Percentiles rank a stretch among this genome's conserved stretches.
Evolutionary conservation across 2,888 invertebrate genomes (phyloP).

Genomic region (Cheilosia pagana): DNA sequence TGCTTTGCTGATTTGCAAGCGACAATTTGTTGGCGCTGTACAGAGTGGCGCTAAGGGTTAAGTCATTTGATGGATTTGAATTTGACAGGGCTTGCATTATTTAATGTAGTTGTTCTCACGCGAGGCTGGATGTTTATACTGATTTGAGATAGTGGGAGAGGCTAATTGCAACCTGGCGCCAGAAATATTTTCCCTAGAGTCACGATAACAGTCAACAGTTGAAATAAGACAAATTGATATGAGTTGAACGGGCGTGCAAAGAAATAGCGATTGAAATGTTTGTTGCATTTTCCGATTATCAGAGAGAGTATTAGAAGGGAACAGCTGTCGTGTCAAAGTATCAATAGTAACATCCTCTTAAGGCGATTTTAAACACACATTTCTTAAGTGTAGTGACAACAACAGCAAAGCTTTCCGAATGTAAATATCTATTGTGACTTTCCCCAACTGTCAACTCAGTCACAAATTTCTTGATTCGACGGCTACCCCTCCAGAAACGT

Average conservation of each 20-base stretch:
- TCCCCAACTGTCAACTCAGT: too few relatives aligned
- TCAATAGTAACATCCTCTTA: too few relatives aligned
- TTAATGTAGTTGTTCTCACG: not conserved
- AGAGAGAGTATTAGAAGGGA: too few relatives aligned
- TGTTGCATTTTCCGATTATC: too few relatives aligned
- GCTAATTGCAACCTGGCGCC: slow-evolving; percentile 16
- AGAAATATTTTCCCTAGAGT: not conserved
- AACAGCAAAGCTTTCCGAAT: too few relatives aligned
- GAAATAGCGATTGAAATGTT: too few relatives aligned
- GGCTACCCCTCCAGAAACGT: too few relatives aligned
- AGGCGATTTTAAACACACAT: too few relatives aligned
- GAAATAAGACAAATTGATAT: not conserved
- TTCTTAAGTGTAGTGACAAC: too few relatives aligned
- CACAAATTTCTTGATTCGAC: too few relatives aligned
- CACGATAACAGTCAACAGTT: not conserved
- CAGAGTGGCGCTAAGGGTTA: slow-evolving; percentile 51
- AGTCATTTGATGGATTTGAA: slow-evolving; percentile 26
- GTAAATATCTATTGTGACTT: too few relatives aligned
- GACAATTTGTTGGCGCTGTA: slow-evolving; percentile 19
- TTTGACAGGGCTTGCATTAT: slow-evolving; percentile 39
- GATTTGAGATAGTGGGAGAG: not conserved
- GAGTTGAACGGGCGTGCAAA: not conserved
- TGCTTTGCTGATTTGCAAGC: slow-evolving; percentile 6
- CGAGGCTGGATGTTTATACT: slow-evolving; percentile 6
- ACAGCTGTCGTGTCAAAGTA: too few relatives aligned